Evolutionary conservation across 2,888 invertebrate species (phyloP).

Genomic region (Thereva unica): DNA sequence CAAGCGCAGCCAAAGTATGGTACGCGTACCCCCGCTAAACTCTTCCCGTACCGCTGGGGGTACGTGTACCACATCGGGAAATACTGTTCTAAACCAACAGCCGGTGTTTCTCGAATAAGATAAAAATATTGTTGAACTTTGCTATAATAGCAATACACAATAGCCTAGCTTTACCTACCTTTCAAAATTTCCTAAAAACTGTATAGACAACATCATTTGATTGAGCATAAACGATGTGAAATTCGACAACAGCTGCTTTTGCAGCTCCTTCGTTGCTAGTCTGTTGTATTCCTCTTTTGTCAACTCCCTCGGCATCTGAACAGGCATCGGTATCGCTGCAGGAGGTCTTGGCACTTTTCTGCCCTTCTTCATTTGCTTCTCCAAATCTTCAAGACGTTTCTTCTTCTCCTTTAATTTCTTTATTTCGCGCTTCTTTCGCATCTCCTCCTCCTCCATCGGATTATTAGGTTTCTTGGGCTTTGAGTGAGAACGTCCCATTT

Average conservation of each 20-base stretch:
- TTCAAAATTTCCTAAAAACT: constrained; percentile 80
- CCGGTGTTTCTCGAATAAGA: no score
- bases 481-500: constrained; percentile 54
- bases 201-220: constrained; percentile 73
- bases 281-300: constrained; percentile 41
- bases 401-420: constrained; percentile 42
- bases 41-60: no score
- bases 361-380: constrained; percentile 7
- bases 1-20: no score
- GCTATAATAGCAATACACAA: neutral
- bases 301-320: neutral
- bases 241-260: constrained; percentile 64
- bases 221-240: constrained; percentile 75
- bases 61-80: no score
- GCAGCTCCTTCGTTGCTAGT: constrained; percentile 62
- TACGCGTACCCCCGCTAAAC: no score
- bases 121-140: no score
- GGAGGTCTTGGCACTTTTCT: neutral
- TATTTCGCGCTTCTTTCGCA: constrained; percentile 46
- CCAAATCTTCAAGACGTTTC: constrained; percentile 3
- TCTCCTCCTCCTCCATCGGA: constrained; percentile 51
- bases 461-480: constrained; percentile 48
- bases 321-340: neutral
- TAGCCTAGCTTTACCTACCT: constrained; percentile 59
- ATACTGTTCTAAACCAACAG: no score